These are phyloP conservation scores for Micromys minutus DNA, from an alignment of 2,113 vertebrate species.

Conservation along the genomic window DNA sequence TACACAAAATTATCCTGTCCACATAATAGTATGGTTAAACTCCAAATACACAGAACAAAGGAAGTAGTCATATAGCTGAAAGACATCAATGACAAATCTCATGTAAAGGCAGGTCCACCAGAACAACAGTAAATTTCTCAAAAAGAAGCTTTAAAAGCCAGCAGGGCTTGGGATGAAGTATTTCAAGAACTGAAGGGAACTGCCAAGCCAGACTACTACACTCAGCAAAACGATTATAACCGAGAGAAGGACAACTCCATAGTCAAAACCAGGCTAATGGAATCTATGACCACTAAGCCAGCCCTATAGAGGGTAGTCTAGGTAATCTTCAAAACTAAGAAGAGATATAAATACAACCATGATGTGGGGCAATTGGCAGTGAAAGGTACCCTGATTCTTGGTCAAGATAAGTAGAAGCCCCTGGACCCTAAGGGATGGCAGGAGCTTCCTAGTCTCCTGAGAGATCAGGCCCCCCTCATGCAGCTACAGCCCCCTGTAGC, in stretches of 20 bases:
- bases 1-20: neutral
- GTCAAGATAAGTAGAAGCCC: no score
- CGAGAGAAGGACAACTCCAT: neutral
- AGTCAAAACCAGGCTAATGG: neutral
- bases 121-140: neutral
- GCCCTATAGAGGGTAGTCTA: neutral
- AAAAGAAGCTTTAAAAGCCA: neutral
- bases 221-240: neutral
- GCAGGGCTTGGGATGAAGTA: neutral
- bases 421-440: no score
- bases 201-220: neutral
- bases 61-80: neutral
- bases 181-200: neutral
- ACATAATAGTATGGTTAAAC: neutral
- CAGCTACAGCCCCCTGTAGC: no score
- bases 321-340: neutral
- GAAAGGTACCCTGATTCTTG: no score
- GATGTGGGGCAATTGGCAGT: no score
- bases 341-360: neutral
- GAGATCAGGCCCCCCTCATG: no score
- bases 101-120: neutral
- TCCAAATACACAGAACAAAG: neutral
- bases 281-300: neutral
- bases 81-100: neutral
- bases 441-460: no score